A percentile compares a stretch with the other conserved stretches of the same genome.
These are phyloP conservation scores for Oryzaephilus surinamensis DNA, from an alignment of 1,140 invertebrate genomes.

Conservation along the genomic window DNA sequence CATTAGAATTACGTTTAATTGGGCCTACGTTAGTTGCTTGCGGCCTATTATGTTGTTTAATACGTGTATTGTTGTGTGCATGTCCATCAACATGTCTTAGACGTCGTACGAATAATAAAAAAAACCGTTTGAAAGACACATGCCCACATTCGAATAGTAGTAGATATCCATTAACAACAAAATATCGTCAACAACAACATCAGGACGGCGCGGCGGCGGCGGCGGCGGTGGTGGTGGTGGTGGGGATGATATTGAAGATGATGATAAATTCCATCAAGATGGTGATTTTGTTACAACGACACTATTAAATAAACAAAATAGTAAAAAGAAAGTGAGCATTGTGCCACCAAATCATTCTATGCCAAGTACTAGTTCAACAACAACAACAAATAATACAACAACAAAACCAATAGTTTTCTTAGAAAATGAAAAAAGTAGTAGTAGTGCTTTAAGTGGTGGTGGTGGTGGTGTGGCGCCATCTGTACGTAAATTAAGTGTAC, in stretches of 20 bases:
- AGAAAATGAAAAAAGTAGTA: not conserved
- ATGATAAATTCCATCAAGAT: too few species aligned
- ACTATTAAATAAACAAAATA: conserved; percentile 20
- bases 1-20: conserved; percentile 68
- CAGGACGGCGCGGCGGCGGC: too few species aligned
- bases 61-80: conserved; percentile 47
- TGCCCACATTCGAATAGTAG: conserved; percentile 23
- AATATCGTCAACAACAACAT: not conserved
- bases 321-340: conserved; percentile 35
- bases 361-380: conserved; percentile 26
- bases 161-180: conserved; percentile 11
- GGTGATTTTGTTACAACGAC: conserved; percentile 3
- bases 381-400: not conserved
- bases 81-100: conserved; percentile 36
- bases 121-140: conserved; percentile 29
- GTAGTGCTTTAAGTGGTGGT: conserved; percentile 1
- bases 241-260: too few species aligned
- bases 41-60: conserved; percentile 46
- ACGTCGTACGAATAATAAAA: conserved; percentile 13
- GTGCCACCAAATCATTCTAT: conserved; percentile 28
- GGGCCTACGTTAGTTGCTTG: conserved; percentile 57
- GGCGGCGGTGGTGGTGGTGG: too few species aligned
- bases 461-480: not conserved
- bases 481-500: conserved; percentile 16
- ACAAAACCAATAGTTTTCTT: not conserved